Conservation (phyloP, 2,888 invertebrate genomes). For the Cyaniris semiargus region DNA sequence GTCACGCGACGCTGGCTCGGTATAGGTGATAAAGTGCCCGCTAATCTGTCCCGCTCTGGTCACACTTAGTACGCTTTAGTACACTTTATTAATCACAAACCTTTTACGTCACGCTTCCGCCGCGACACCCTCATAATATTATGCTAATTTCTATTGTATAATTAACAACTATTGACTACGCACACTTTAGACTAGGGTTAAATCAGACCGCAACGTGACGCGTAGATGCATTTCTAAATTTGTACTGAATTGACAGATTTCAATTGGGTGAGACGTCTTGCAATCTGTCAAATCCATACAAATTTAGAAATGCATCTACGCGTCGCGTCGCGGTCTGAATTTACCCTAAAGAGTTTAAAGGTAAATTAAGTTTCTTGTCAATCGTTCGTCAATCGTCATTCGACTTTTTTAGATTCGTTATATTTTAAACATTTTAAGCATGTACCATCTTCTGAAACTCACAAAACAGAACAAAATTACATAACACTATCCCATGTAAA, state of each 20-base stretch:
- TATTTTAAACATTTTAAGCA: no score
- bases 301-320: no score
- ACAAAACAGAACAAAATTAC: background rate
- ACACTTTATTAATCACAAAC: constrained; percentile 81
- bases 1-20: constrained; percentile 79
- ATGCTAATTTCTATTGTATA: constrained; percentile 72
- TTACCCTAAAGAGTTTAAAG: no score
- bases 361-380: no score
- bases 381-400: no score
- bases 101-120: constrained; percentile 78
- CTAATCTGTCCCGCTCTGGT: constrained; percentile 80
- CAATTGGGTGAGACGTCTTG: no score
- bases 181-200: background rate
- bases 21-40: constrained; percentile 80
- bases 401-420: no score
- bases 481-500: background rate
- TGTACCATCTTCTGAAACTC: background rate
- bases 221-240: no score
- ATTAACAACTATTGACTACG: constrained; percentile 53
- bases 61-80: constrained; percentile 80
- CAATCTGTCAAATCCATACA: no score
- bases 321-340: no score
- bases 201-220: no score
- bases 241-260: no score
- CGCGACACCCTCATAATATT: constrained; percentile 69